Conservation (phyloP, 2,113 vertebrate species). For the Canis aureus region DNA sequence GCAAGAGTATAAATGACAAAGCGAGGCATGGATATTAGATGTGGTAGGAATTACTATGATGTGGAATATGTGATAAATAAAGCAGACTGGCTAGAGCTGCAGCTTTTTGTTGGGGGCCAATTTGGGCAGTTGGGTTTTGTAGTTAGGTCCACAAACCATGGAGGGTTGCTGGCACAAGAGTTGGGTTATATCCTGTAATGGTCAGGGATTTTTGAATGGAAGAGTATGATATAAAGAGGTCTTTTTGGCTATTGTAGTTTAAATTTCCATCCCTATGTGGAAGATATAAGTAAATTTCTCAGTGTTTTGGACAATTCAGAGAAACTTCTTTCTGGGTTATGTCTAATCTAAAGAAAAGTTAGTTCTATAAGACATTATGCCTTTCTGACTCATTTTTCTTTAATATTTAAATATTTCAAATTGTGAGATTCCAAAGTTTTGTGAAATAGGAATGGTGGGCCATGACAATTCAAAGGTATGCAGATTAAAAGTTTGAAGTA, state of each 20-base stretch:
- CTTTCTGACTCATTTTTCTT: conserved; percentile 60
- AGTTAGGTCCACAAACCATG: background rate
- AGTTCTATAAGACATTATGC: conserved; percentile 9
- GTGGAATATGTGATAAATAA: background rate
- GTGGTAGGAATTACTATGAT: background rate
- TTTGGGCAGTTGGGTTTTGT: background rate
- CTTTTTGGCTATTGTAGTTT: conserved; percentile 50
- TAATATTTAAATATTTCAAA: conserved; percentile 61
- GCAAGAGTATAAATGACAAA: background rate
- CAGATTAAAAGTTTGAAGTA: conserved; percentile 57
- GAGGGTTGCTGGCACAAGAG: background rate
- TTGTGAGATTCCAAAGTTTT: conserved; percentile 55
- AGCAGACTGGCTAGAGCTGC: background rate
- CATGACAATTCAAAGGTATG: conserved; percentile 32
- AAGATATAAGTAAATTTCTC: conserved; percentile 64
- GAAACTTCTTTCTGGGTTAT: background rate
- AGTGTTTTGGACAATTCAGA: conserved; percentile 28
- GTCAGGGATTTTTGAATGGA: conserved; percentile 54
- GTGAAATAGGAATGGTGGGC: conserved; percentile 49
- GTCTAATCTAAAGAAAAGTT: conserved; percentile 26
- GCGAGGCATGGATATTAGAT: background rate
- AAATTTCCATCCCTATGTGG: background rate
- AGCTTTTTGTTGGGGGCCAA: background rate
- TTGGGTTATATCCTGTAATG: background rate
- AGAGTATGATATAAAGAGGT: conserved; percentile 23